Evolutionary conservation across 2,113 vertebrate genomes (phyloP).

Genomic region (Cariama cristata): DNA sequence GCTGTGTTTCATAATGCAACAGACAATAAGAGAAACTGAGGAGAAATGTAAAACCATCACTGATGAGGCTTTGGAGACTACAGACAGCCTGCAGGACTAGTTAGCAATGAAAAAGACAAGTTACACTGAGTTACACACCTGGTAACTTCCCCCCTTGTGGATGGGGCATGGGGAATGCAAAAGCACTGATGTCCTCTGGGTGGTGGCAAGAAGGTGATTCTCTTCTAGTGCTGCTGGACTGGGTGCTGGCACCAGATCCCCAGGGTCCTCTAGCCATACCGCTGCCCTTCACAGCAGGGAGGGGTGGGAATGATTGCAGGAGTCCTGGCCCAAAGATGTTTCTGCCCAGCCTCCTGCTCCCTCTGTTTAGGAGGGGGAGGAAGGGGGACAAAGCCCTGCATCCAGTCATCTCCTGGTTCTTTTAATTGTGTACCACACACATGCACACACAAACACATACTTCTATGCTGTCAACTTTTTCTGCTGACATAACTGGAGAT

Average conservation of each 20-base stretch:
- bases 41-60: not conserved
- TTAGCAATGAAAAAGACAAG: not conserved
- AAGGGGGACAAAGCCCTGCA: not conserved
- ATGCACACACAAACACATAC: not conserved
- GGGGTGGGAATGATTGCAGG: fast-evolving
- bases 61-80: not conserved
- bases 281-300: not conserved
- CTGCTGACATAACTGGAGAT: not conserved
- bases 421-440: not conserved
- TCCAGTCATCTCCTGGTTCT: not conserved
- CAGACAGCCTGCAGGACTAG: not conserved
- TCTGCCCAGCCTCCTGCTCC: not conserved
- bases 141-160: not conserved
- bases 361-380: not conserved
- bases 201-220: not conserved
- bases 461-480: not conserved
- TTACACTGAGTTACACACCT: not conserved
- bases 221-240: not conserved
- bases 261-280: not conserved
- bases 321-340: not conserved
- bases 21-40: not conserved
- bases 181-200: not conserved
- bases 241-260: not conserved
- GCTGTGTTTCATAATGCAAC: not conserved
- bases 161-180: not conserved